These are phyloP conservation scores for Cheilosia variabilis DNA, from an alignment of 2,888 invertebrate genomes.

Conservation along the genomic window DNA sequence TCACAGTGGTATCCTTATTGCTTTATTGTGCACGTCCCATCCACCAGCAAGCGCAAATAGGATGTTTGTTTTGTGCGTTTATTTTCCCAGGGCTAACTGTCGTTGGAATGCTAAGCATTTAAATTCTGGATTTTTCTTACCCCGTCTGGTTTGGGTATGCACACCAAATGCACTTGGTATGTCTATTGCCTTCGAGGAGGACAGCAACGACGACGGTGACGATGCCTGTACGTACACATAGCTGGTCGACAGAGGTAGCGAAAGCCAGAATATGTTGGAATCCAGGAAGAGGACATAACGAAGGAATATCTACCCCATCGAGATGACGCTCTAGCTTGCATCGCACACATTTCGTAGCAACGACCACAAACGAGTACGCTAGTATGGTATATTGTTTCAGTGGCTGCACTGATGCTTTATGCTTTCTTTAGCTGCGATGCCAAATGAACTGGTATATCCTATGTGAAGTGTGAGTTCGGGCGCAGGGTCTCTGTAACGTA, in stretches of 20 bases:
- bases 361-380: conserved; percentile 34
- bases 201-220: conserved; percentile 14
- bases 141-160: conserved; percentile 9
- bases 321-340: conserved; percentile 8
- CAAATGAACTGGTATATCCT: not conserved
- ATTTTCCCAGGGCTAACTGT: conserved; percentile 40
- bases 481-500: conserved; percentile 32
- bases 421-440: too few species aligned
- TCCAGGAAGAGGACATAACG: conserved; percentile 29
- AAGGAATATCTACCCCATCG: conserved; percentile 29
- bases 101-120: conserved; percentile 60
- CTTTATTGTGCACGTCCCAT: conserved; percentile 39
- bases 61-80: conserved; percentile 53
- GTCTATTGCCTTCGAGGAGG: conserved; percentile 37
- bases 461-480: not conserved
- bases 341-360: conserved; percentile 5
- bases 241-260: not conserved
- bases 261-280: conserved; percentile 31
- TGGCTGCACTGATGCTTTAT: conserved; percentile 4
- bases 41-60: not conserved
- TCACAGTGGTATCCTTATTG: conserved; percentile 28
- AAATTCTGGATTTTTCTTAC: conserved; percentile 36
- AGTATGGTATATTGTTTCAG: conserved; percentile 33
- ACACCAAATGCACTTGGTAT: conserved; percentile 40
- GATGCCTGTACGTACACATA: not conserved